These are phyloP conservation scores for Tragelaphus strepsiceros DNA, from an alignment of 2,113 vertebrate genomes.

Conservation along the genomic window DNA sequence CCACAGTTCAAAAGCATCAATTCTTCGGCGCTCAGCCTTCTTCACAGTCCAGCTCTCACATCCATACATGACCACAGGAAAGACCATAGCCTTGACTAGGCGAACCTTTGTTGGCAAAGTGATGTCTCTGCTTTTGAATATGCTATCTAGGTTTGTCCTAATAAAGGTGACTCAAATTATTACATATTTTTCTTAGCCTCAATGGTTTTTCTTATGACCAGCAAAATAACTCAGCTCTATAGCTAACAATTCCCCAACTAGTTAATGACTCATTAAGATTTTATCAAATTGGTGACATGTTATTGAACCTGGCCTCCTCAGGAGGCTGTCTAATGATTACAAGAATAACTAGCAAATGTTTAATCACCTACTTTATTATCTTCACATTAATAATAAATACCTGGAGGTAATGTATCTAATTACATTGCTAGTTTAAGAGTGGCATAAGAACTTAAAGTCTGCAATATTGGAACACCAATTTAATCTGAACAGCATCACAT, in stretches of 20 bases:
- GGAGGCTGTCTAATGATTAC: conserved; percentile 67
- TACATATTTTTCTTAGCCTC: neutral
- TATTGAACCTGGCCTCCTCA: conserved; percentile 73
- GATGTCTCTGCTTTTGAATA: too few relatives aligned
- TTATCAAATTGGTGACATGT: conserved; percentile 71
- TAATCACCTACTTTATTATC: conserved; percentile 77
- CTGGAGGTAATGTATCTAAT: conserved; percentile 72
- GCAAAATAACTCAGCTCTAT: conserved; percentile 59
- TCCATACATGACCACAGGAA: too few relatives aligned
- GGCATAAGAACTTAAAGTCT: conserved; percentile 52
- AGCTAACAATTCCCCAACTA: conserved; percentile 43
- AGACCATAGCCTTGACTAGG: too few relatives aligned
- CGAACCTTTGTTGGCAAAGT: too few relatives aligned
- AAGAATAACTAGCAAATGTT: conserved; percentile 72
- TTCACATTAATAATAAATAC: conserved; percentile 80
- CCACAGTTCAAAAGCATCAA: too few relatives aligned
- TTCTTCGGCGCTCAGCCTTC: too few relatives aligned
- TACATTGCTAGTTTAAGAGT: conserved; percentile 68
- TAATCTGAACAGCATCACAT: neutral
- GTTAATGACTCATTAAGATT: conserved; percentile 73
- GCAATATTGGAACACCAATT: conserved; percentile 62
- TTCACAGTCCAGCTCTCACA: too few relatives aligned
- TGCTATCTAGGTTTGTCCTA: neutral
- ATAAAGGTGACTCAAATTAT: neutral
- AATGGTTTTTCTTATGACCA: conserved; percentile 62